Base-by-base conservation (phyloP, 2,797 vertebrate species). In the Urocyon cinereoargenteus region DNA sequence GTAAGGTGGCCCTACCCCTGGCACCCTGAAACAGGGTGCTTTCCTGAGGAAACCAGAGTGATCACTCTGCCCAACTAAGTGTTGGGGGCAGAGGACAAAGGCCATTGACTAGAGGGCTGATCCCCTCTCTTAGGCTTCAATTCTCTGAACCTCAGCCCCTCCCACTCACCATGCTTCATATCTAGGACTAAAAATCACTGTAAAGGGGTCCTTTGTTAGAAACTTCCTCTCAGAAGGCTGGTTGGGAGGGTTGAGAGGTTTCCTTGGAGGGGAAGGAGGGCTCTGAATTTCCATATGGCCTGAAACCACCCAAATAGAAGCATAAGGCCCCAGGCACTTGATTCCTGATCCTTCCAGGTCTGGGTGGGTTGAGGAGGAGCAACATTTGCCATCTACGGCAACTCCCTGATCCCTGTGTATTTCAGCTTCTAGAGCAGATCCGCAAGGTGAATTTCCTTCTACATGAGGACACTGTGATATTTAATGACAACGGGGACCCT, bases 371-470 rank as follows among this genome's bases (percentile, higher is more conserved):
- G 0, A 0, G 40, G 34, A 79, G 64, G 61, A 40, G 55, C 22
- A n/a, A 75, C 26, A 6, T 82, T 12, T 82, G 57, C 53, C 55
- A 19, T 91, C 72, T 68, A 1, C 1, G 6, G 21, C 34, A n/a
- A 15, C 22, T 53, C 87, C 21, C 34, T 3, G 18, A 28, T 36
- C 55, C 19, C 53, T 70, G 1, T 96, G 14, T 97, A 31, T 98
- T 96, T 85, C 97, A 99, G 99, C 98, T 99, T 97, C 98, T 99
- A 22, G 97, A 98, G 83, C 98, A 99, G 98, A 97, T 99, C 79
- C 98, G 92, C 97, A 98, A 98, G 83, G 99, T 99, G 15, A 99
- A 99, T 92, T 99, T 99, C 91, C 98, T 97, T 13, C 98, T 99
- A 28, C 97, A 99, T 2, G 96, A 99, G 11, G 97, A 97, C 21